These are phyloP conservation scores for Crossaster papposus DNA, from an alignment of 53 echinoderm and acorn worm genomes.

Conservation along the genomic window DNA sequence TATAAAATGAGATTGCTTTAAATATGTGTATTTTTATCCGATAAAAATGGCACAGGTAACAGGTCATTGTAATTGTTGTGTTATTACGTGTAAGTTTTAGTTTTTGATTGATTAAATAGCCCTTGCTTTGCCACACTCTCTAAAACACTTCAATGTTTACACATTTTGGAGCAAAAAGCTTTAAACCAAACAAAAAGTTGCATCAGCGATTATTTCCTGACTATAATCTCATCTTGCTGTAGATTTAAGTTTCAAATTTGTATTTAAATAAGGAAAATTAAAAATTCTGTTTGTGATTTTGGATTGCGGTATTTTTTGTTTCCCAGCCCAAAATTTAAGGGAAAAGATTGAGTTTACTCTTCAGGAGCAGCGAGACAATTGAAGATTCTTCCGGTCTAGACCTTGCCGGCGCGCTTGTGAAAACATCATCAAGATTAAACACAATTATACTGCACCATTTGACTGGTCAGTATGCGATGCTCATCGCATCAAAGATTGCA, in stretches of 20 bases:
- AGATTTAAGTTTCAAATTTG: background rate
- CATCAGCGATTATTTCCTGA: background rate
- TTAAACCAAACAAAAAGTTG: background rate
- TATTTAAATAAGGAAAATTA: background rate
- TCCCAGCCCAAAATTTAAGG: background rate
- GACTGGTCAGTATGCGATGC: background rate
- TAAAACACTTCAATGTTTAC: too few species aligned
- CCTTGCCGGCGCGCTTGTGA: background rate
- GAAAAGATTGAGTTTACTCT: background rate
- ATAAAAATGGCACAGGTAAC: too few species aligned
- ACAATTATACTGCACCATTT: slow-evolving; percentile 1
- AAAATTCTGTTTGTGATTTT: background rate
- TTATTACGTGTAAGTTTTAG: background rate
- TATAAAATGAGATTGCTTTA: too few species aligned
- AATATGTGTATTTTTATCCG: too few species aligned
- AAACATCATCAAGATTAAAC: slow-evolving; percentile 15
- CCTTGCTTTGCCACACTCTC: too few species aligned
- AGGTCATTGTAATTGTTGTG: too few species aligned
- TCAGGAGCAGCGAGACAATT: background rate
- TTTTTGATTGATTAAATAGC: background rate
- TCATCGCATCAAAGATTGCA: slow-evolving; percentile 23
- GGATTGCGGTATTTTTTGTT: background rate
- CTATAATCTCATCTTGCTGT: too few species aligned
- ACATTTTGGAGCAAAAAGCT: too few species aligned
- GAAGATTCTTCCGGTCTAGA: slow-evolving; percentile 23